These are phyloP conservation scores for Pristis pectinata DNA, from an alignment of 2,797 vertebrate genomes.

Conservation along the genomic window DNA sequence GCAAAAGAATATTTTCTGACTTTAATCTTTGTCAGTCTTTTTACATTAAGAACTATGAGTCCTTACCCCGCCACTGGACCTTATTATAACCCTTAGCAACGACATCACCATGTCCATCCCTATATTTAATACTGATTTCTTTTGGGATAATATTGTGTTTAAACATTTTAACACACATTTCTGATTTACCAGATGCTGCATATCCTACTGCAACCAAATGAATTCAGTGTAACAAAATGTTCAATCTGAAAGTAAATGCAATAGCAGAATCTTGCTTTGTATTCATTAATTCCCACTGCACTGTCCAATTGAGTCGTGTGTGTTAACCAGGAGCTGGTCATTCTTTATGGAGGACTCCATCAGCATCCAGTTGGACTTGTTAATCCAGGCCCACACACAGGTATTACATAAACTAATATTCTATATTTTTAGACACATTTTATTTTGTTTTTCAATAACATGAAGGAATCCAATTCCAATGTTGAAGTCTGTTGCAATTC, in stretches of 20 bases:
- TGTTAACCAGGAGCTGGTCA: no score
- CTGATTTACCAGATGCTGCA: neutral
- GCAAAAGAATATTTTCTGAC: neutral
- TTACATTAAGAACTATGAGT: no score
- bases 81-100: neutral
- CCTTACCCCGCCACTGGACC: neutral
- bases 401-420: neutral
- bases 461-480: neutral
- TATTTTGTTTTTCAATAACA: neutral
- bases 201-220: neutral
- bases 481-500: neutral
- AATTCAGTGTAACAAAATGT: neutral
- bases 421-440: neutral
- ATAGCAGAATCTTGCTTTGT: no score
- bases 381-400: neutral
- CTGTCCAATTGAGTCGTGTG: no score
- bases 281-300: no score
- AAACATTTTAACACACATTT: neutral
- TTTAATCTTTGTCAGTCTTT: neutral
- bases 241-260: neutral
- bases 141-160: neutral
- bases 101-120: neutral
- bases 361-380: neutral
- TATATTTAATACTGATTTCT: neutral
- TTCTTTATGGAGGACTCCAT: no score